phyloP scores from a whole-genome alignment of 2,113 vertebrate genomes.

The Paramisgurnus dabryanus region DNA sequence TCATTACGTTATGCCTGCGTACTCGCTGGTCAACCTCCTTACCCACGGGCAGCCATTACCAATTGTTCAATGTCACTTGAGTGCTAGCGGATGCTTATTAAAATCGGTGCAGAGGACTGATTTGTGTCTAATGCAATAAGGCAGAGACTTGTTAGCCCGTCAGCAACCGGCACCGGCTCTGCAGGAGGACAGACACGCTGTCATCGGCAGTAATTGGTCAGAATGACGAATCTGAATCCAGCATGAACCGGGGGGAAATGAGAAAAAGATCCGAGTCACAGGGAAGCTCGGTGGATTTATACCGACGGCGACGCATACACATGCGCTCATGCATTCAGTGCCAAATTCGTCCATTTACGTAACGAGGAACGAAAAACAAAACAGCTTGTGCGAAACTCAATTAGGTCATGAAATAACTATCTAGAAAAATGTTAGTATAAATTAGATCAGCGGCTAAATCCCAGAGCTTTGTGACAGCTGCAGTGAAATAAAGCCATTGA shows the following conservation, averaged over 20 bases:
- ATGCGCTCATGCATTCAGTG: not conserved
- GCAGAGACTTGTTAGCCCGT: constrained; percentile 55
- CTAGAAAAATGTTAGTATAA: not conserved
- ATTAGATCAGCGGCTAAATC: constrained; percentile 3
- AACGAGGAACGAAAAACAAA: not conserved
- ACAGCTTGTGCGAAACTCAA: not conserved
- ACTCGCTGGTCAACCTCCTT: constrained; percentile 13
- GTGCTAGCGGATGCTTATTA: constrained; percentile 63
- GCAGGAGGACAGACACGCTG: constrained; percentile 56
- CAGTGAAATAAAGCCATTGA: constrained; percentile 15
- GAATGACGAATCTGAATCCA: constrained; percentile 52
- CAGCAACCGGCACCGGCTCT: constrained; percentile 56
- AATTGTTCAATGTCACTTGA: constrained; percentile 63
- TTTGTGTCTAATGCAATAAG: constrained; percentile 68
- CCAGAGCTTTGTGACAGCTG: not conserved
- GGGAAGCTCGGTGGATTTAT: not conserved
- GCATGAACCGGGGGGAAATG: not conserved
- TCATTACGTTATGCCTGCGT: constrained; percentile 26
- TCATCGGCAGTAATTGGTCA: constrained; percentile 66
- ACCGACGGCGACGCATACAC: not conserved
- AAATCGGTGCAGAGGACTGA: constrained; percentile 62
- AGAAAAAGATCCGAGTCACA: not conserved
- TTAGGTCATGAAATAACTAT: not conserved
- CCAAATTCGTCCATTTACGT: not conserved
- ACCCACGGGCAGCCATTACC: constrained; percentile 49